phyloP scores from a whole-genome alignment of 2,113 vertebrate species.

The Kryptolebias marmoratus region DNA sequence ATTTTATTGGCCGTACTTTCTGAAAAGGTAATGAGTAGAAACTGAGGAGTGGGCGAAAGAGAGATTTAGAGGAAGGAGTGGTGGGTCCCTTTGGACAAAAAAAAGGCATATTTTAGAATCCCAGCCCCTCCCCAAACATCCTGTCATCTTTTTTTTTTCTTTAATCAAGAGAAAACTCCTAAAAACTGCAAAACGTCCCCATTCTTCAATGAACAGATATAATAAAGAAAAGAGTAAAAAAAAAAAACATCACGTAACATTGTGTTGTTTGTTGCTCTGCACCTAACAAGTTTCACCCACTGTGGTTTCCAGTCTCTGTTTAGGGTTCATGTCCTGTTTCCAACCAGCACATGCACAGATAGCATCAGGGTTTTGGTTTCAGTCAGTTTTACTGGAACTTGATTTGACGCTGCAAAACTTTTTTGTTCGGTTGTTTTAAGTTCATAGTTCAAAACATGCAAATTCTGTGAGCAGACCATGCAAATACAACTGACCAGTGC shows the following conservation, averaged over 20 bases:
- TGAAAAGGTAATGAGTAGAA: conserved; percentile 4
- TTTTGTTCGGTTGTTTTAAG: neutral
- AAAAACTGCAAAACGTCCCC: neutral
- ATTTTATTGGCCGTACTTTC: conserved; percentile 15
- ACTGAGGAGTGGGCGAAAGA: conserved; percentile 14
- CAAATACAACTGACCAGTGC: neutral
- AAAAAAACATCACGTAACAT: conserved; percentile 10
- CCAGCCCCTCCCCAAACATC: conserved; percentile 13
- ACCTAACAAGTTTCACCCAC: neutral
- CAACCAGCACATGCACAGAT: conserved; percentile 28
- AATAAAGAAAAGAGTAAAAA: conserved; percentile 2
- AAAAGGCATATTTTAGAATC: conserved; percentile 39
- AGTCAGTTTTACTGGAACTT: neutral
- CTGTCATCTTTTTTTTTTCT: conserved; percentile 17
- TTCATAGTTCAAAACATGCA: neutral
- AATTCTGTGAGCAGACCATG: neutral
- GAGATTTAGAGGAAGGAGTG: conserved; percentile 24
- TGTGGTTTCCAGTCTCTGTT: conserved; percentile 42
- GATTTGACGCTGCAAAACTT: neutral
- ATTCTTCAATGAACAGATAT: neutral
- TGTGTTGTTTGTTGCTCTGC: conserved; percentile 8
- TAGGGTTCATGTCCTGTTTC: conserved; percentile 41
- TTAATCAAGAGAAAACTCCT: conserved; percentile 26
- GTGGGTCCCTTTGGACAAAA: conserved; percentile 26
- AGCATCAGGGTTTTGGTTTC: conserved; percentile 15